A percentile compares a stretch with the other conserved stretches of the same genome.
These are phyloP conservation scores for Ametastegia equiseti DNA, from an alignment of 2,888 invertebrate species.

Conservation along the genomic window DNA sequence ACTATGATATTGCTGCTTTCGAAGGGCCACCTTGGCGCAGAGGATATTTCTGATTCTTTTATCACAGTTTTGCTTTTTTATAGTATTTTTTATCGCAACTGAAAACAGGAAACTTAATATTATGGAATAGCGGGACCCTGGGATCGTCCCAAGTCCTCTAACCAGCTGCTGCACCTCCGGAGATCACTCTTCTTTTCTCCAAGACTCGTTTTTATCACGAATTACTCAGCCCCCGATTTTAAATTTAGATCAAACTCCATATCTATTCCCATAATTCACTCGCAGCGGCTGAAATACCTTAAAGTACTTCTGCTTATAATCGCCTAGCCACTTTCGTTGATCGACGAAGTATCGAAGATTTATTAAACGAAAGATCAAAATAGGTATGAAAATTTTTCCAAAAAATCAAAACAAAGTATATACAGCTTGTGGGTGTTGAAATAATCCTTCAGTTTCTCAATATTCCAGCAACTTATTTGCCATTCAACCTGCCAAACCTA, in stretches of 20 bases:
- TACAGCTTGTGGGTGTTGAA: too few relatives aligned
- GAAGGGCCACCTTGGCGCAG: slow-evolving; percentile 56
- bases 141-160: neutral
- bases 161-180: neutral
- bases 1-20: slow-evolving; percentile 71
- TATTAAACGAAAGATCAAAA: too few relatives aligned
- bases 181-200: neutral
- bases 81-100: slow-evolving; percentile 26
- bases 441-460: too few relatives aligned
- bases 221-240: neutral
- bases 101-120: slow-evolving; percentile 24
- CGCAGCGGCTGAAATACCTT: too few relatives aligned
- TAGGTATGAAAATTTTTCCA: too few relatives aligned
- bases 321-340: too few relatives aligned
- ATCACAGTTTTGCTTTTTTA: slow-evolving; percentile 34
- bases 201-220: neutral
- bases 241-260: neutral
- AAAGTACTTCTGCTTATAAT: too few relatives aligned
- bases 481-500: too few relatives aligned
- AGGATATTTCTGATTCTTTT: slow-evolving; percentile 59
- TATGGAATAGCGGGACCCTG: neutral
- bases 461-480: too few relatives aligned
- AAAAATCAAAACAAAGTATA: too few relatives aligned
- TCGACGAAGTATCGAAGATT: too few relatives aligned
- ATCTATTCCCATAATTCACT: neutral